Conservation (phyloP, 1,140 invertebrate species). For the Diachasmimorpha longicaudata region DNA sequence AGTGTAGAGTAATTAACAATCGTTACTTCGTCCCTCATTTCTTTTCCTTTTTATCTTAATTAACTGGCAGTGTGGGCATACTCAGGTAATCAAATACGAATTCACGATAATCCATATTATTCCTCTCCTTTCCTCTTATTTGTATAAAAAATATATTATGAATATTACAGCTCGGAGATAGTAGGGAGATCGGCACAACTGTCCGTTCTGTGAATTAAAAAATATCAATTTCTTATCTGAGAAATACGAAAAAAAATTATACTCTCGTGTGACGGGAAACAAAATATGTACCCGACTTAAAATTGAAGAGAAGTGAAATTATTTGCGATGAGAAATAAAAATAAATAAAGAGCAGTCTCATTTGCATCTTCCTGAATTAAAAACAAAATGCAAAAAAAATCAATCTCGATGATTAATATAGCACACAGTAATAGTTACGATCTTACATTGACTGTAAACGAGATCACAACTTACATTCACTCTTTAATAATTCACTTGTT, state of each 20-base stretch:
- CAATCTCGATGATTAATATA: constrained; percentile 10
- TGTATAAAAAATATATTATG: constrained; percentile 7
- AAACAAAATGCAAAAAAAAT: constrained; percentile 7
- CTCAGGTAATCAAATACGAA: background rate
- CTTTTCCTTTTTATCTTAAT: constrained; percentile 5
- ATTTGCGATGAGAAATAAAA: background rate
- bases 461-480: constrained; percentile 39
- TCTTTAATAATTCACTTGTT: constrained; percentile 37
- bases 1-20: background rate
- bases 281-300: constrained; percentile 20
- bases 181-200: background rate
- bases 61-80: constrained; percentile 2
- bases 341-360: constrained; percentile 22
- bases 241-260: constrained; percentile 1
- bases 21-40: background rate
- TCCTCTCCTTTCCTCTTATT: background rate
- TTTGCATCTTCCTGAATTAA: constrained; percentile 2
- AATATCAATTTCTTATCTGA: background rate
- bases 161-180: background rate
- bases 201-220: background rate
- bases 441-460: constrained; percentile 41
- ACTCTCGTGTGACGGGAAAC: background rate
- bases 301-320: background rate
- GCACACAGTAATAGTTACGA: constrained; percentile 5
- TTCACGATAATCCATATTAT: constrained; percentile 1